Evolutionary conservation across 2,797 vertebrate species (phyloP).

Genomic region (Spheniscus humboldti): DNA sequence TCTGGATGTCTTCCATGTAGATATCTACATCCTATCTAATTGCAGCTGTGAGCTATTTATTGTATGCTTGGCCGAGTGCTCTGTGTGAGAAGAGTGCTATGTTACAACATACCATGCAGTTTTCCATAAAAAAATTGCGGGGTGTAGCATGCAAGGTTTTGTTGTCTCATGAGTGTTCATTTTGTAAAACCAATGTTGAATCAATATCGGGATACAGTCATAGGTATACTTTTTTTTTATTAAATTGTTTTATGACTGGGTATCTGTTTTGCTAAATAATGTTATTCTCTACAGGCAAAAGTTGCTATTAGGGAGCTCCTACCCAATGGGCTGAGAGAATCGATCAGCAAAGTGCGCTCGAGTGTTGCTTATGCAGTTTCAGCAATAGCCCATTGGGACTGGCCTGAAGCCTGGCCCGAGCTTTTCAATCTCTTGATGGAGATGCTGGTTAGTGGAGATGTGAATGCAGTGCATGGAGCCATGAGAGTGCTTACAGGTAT

Average conservation of each 20-base stretch:
- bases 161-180: neutral
- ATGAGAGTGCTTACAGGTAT: conserved; percentile 98
- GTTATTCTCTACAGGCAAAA: conserved; percentile 82
- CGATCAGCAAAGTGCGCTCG: conserved; percentile 97
- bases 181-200: neutral
- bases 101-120: neutral
- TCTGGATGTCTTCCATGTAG: neutral
- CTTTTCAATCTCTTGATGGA: conserved; percentile 97
- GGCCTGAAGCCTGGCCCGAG: conserved; percentile 98
- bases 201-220: neutral
- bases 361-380: conserved; percentile 97
- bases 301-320: conserved; percentile 92
- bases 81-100: neutral
- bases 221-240: neutral
- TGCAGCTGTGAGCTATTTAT: neutral
- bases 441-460: conserved; percentile 95
- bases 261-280: neutral
- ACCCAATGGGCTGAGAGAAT: conserved; percentile 88
- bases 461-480: conserved; percentile 94
- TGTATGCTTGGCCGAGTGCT: neutral
- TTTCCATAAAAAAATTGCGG: fast-evolving
- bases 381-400: conserved; percentile 98
- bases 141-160: neutral
- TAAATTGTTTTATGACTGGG: neutral
- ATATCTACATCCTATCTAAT: neutral